phyloP scores from a whole-genome alignment of 2,797 vertebrate genomes.

The Coluber constrictor region DNA sequence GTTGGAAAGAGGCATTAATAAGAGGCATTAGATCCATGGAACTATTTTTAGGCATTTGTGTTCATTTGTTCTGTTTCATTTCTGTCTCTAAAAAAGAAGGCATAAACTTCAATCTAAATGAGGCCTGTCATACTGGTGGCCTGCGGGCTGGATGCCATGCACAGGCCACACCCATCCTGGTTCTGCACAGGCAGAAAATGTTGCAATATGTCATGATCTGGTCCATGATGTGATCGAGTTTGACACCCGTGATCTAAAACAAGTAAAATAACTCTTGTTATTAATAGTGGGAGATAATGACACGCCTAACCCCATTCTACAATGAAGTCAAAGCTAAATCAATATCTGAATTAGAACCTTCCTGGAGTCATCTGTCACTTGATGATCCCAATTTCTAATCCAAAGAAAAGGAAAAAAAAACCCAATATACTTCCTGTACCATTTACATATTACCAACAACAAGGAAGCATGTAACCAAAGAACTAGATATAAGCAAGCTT shows the following conservation, averaged over 20 bases:
- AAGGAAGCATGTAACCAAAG: neutral
- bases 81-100: neutral
- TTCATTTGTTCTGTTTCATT: neutral
- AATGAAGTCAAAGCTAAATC: neutral
- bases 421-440: neutral
- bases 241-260: neutral
- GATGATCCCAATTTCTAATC: neutral
- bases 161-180: no score
- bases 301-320: neutral
- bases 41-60: neutral
- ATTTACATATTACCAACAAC: neutral
- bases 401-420: neutral
- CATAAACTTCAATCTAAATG: neutral
- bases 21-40: neutral
- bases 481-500: neutral
- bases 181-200: no score
- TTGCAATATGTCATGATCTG: no score
- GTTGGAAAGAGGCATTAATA: neutral
- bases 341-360: neutral
- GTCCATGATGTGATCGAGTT: no score
- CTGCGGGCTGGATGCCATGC: rapidly evolving
- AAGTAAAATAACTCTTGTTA: neutral
- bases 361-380: neutral
- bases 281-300: neutral
- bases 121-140: neutral